These are phyloP conservation scores for Pristiophorus japonicus DNA, from an alignment of 2,113 vertebrate genomes.

Conservation along the genomic window DNA sequence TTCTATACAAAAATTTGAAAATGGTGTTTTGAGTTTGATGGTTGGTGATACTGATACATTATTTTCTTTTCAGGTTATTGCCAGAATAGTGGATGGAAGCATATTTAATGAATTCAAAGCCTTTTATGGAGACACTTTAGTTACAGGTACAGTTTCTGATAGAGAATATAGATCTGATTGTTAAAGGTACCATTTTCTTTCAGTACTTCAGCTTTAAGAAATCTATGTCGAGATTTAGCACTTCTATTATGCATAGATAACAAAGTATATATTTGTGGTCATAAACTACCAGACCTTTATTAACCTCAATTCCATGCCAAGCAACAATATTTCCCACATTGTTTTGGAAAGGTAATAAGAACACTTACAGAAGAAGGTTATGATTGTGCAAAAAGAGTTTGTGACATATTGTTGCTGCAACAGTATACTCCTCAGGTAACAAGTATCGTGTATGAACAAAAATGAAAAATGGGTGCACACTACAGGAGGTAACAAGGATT, in stretches of 20 bases:
- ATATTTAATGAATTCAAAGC: constrained; percentile 96
- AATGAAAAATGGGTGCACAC: too few species aligned
- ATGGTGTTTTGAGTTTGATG: neutral
- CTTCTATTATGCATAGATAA: neutral
- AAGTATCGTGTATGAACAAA: too few species aligned
- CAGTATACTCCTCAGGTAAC: neutral
- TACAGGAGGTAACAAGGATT: too few species aligned
- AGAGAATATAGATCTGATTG: neutral
- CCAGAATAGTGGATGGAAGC: constrained; percentile 93
- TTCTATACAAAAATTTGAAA: neutral
- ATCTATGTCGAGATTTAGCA: neutral
- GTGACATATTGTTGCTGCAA: neutral
- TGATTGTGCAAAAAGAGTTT: neutral
- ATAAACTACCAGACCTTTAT: neutral
- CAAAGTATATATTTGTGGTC: too few species aligned
- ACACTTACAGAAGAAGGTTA: neutral
- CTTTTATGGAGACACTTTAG: constrained; percentile 91
- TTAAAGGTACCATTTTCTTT: neutral
- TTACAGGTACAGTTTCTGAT: constrained; percentile 72
- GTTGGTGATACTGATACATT: neutral
- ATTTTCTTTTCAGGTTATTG: constrained; percentile 75
- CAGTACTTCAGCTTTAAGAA: neutral
- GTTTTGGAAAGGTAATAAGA: neutral
- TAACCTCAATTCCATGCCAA: too few species aligned
- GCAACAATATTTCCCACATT: neutral